Evolutionary conservation across 2,113 vertebrate genomes (phyloP), one percentile per base, ranked within the genome.

Genomic region (Accipiter virgatus): DNA sequence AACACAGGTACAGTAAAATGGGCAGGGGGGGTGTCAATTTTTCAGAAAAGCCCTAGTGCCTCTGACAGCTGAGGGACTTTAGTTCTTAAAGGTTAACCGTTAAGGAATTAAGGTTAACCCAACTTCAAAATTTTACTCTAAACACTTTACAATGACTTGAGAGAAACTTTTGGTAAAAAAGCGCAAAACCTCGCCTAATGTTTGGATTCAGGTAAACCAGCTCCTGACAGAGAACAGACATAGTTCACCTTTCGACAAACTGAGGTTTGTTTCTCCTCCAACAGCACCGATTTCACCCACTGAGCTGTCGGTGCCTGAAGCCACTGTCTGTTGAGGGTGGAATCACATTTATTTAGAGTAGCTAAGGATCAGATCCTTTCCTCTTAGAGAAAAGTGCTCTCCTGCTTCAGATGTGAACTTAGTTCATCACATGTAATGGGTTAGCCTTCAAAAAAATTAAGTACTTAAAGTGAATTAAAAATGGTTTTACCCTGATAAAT

Each of bases 111-210:
- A n/a, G 48, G 77, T 31, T 20, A 34, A 31, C 7, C 11, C 3
- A 9, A 55, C 34, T 38, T 16, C 19, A 7, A 18, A 67, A 25
- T 50, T 68, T 48, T 7, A 38, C 32, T 34, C 67, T 26, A 4
- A 73, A 47, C 13, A 25, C 40, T 80, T 62, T 25, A 38, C 8
- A 5, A 13, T 67, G 42, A 72, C 78, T 72, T 15, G 31, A 80
- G 38, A 56, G 26, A 14, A 0, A 38, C 0, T 0, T 15, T 34
- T 38, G 50, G 11, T 11, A n/a, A 52, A 58, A 36, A 52, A 48
- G 52, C 56, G 65, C 32, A 43, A 81, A 78, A 23, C 21, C 34
- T 67, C 20, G 0, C 13, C 29, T 12, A 6, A 7, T 4, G 36
- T 50, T 18, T 61, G 55, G 21, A 11, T 27, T 20, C 17, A 43